These are phyloP conservation scores for Argynnis bischoffii DNA, from an alignment of 2,888 invertebrate genomes.

Conservation along the genomic window DNA sequence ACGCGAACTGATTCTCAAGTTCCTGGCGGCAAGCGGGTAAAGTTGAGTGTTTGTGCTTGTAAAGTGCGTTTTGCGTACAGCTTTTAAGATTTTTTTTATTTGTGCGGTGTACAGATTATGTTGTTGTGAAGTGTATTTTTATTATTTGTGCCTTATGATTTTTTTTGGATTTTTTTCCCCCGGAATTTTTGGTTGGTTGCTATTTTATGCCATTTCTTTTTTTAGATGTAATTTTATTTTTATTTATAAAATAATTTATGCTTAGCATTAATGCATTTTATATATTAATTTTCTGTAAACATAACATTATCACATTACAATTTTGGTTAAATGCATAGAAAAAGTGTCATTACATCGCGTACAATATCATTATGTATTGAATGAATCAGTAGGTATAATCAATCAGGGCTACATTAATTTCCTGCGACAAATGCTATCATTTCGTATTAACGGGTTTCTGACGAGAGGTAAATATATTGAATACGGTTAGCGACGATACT, in stretches of 20 bases:
- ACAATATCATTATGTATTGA: conserved; percentile 30
- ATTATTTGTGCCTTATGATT: conserved; percentile 75
- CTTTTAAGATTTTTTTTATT: conserved; percentile 67
- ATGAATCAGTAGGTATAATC: conserved; percentile 38
- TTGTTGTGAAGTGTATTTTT: conserved; percentile 72
- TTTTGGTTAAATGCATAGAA: conserved; percentile 8
- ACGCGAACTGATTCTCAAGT: conserved; percentile 53
- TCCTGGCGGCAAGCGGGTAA: conserved; percentile 78
- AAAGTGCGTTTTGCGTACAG: conserved; percentile 68
- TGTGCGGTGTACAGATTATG: conserved; percentile 72
- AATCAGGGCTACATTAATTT: conserved; percentile 48
- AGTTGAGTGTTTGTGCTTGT: conserved; percentile 75
- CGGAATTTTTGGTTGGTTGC: conserved; percentile 77
- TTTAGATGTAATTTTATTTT: conserved; percentile 37
- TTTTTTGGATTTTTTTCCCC: conserved; percentile 79
- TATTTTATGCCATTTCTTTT: conserved; percentile 52
- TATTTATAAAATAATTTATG: conserved; percentile 33
- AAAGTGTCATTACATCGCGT: conserved; percentile 22
- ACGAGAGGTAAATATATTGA: conserved; percentile 53
- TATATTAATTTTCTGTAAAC: conserved; percentile 25
- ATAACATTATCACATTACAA: conserved; percentile 1
- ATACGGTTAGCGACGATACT: conserved; percentile 46
- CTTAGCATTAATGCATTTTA: neutral
- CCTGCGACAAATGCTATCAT: conserved; percentile 51
- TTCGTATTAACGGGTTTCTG: conserved; percentile 53